Percentiles rank a stretch among this genome's conserved stretches.
Evolutionary conservation across 2,797 vertebrate genomes (phyloP).

Genomic region (Xyrichtys novacula): DNA sequence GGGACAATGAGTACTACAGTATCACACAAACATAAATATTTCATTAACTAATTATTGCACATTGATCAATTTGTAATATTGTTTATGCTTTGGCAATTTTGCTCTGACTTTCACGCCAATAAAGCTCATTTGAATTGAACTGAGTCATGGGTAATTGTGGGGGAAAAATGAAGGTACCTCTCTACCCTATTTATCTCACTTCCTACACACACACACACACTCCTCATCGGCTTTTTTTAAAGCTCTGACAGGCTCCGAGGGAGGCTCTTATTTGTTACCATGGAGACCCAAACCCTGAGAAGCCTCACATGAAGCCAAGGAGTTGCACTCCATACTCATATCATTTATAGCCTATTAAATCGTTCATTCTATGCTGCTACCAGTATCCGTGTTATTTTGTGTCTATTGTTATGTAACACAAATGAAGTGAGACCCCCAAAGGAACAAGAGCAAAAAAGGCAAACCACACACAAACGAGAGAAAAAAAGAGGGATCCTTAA

Average conservation of each 20-base stretch:
- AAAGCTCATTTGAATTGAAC: no score
- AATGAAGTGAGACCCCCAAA: slow-evolving; percentile 43
- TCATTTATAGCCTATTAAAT: slow-evolving; percentile 73
- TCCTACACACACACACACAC: slow-evolving; percentile 34
- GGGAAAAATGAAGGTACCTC: slow-evolving; percentile 25
- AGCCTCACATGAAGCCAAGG: slow-evolving; percentile 68
- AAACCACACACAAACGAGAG: slow-evolving; percentile 10
- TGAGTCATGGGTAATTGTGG: slow-evolving; percentile 51
- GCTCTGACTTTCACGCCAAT: no score
- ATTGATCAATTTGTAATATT: no score
- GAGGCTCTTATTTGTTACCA: slow-evolving; percentile 81
- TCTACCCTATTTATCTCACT: slow-evolving; percentile 58
- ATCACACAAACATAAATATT: no score
- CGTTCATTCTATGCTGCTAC: slow-evolving; percentile 65
- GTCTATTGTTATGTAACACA: slow-evolving; percentile 66
- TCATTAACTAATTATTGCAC: no score
- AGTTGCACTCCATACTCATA: slow-evolving; percentile 66
- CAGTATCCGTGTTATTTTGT: slow-evolving; percentile 59
- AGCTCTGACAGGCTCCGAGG: slow-evolving; percentile 69
- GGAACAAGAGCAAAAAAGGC: slow-evolving; percentile 27
- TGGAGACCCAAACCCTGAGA: slow-evolving; percentile 78
- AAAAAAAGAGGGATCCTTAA: not conserved
- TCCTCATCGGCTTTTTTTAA: slow-evolving; percentile 42
- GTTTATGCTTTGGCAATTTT: no score
- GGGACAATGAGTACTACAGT: slow-evolving; percentile 49